Base-by-base conservation (phyloP, 2,113 vertebrate species). In the Diadophis punctatus region DNA sequence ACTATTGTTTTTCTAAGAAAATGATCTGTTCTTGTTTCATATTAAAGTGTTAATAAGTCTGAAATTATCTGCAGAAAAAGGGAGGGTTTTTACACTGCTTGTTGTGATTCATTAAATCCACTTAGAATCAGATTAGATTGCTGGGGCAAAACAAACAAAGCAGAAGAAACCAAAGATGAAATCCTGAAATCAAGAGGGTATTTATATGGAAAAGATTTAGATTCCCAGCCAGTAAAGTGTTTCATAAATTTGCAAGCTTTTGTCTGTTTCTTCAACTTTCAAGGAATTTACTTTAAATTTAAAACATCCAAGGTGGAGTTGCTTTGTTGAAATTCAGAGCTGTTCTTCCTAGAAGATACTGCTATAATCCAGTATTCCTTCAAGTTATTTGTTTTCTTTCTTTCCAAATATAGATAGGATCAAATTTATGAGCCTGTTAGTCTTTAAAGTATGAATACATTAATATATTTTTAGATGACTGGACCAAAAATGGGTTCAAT, bases 21-120 rank as follows among this genome's bases (percentile, higher is more conserved):
- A 98, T 97, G 97, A 97, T 97, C 96, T 95, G 96, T 96, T 97
- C 97, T 97, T 98, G 97, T 97, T 98, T 98, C 96, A 95, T 97
- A 97, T 98, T 98, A 98, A 98, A 98, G 96, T 97, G 96, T 97
- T 98, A 98, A 97, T 98, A 97, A 95, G 95, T 97, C 97, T 97
- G 96, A 98, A 98, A 98, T 98, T 96, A 96, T 97, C 97, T 98
- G 95, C 94, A 96, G 95, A 96, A 97, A 96, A 97, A 97, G 97
- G 96, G 97, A 96, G 95, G 97, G 96, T 96, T 97, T 98, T 97
- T 97, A 97, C 97, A 97, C 97, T 97, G 96, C 95, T 96, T 98
- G 97, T 97, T 97, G 96, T 97, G 97, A 98, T 98, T 97, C 96
- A 97, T 97, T 98, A 97, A 97, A 96, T 95, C 92, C 96, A 97